Conservation (phyloP, 2,888 invertebrate species). For the Acronicta alni region DNA sequence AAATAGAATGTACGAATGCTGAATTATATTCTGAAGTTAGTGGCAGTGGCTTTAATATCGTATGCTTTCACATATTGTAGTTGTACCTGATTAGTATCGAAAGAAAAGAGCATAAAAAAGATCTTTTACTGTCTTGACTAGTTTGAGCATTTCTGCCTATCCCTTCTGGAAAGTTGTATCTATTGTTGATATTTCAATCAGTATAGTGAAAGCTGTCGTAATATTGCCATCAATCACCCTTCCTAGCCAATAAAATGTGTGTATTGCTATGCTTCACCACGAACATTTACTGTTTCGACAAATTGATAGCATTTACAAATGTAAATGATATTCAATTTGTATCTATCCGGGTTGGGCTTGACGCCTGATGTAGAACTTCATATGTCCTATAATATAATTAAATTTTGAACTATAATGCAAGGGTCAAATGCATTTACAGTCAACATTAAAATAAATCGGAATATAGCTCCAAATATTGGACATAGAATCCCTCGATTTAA, state of each 20-base stretch:
- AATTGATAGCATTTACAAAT: slow-evolving; percentile 13
- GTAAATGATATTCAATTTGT: neutral
- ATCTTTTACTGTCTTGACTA: neutral
- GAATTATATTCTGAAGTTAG: too few species aligned
- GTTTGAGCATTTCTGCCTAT: slow-evolving; percentile 4
- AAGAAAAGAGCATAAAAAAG: neutral
- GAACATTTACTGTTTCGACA: slow-evolving; percentile 38
- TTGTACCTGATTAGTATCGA: too few species aligned
- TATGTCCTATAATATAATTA: neutral
- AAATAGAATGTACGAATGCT: too few species aligned
- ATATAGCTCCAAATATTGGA: too few species aligned
- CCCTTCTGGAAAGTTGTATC: slow-evolving; percentile 3
- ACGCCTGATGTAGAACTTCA: slow-evolving; percentile 6
- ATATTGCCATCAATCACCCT: slow-evolving; percentile 20
- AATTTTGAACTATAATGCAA: slow-evolving; percentile 2
- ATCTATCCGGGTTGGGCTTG: slow-evolving; percentile 19
- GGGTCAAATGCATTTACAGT: too few species aligned
- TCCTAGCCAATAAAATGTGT: slow-evolving; percentile 27
- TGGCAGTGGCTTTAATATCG: too few species aligned
- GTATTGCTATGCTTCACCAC: slow-evolving; percentile 49
- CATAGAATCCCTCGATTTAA: too few species aligned
- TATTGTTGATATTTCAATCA: slow-evolving; percentile 29
- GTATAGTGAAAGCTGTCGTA: slow-evolving; percentile 38
- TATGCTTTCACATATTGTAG: neutral
- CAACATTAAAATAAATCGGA: too few species aligned